Base-by-base conservation (phyloP, 1,140 invertebrate genomes). In the Leptopilina boulardi region DNA sequence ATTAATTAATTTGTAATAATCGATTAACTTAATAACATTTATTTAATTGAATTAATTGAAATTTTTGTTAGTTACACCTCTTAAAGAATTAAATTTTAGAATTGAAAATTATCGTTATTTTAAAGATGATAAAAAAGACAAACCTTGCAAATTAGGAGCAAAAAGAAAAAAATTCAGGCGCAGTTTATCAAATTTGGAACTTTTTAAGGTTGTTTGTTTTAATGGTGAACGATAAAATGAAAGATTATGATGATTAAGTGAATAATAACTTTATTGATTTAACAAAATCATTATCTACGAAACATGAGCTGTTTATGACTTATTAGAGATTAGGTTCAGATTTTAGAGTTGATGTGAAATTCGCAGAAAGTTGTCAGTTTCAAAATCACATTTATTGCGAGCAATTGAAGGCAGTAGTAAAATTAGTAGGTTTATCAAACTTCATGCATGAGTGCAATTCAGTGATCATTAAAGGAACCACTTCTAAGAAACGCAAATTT, bases 151-250 rank as follows among this genome's bases (percentile, higher is more conserved):
- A 1, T 15, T 54, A 18, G 10, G 23, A n/a, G 2, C 56, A 66
- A n/a, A 77, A 66, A 19, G 42, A 77, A 74, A 76, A 73, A 75
- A 76, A 78, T 9, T 38, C 70, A 34, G 81, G 78, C 1, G 78
- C 76, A 74, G 78, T 75, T 4, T 80, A 74, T 41, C 78, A 82
- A 77, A 41, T 80, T n/a, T 80, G 56, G 56, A 54, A 54, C 8
- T 83, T 83, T 54, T 56, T 81, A 8, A 59, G 77, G 71, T 47
- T 83, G 9, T 75, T 83, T 26, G 71, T 77, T 23, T 47, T 83
- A 34, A 23, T 80, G 11, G 76, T 81, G 15, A 0, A 26, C 6
- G 76, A 77, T 21, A 56, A 66, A 66, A 51, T 83, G 3, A 13
- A 78, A 75, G 54, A 81, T 75, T 41, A 76, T 26, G 18, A 78